Evolutionary conservation across 2,888 invertebrate species (phyloP).

Genomic region (Reticulitermes lucifugus): DNA sequence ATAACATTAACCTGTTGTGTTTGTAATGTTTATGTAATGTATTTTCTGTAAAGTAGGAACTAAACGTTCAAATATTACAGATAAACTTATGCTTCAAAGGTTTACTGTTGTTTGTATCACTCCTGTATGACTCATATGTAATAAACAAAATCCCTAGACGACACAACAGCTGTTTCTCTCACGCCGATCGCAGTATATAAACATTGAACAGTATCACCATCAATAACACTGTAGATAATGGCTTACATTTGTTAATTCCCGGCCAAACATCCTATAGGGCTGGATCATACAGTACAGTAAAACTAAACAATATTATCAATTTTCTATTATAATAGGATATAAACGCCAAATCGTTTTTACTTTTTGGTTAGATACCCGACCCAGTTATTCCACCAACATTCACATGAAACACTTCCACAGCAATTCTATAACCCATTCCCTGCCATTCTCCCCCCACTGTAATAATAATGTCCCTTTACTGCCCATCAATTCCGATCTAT

Average conservation of each 20-base stretch:
- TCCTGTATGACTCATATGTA: no score
- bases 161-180: no score
- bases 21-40: no score
- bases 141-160: no score
- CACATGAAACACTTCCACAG: no score
- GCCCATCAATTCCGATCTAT: conserved; percentile 4
- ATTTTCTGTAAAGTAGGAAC: no score
- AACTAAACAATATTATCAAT: background rate
- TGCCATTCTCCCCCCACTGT: background rate
- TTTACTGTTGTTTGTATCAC: no score
- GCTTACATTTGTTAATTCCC: background rate
- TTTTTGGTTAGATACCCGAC: background rate
- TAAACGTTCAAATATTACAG: no score
- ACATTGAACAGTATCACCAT: no score
- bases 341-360: background rate
- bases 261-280: background rate
- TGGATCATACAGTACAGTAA: background rate
- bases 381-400: background rate
- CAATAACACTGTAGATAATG: background rate
- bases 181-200: no score
- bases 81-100: no score
- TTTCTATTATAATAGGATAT: background rate
- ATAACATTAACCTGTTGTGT: no score
- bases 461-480: background rate
- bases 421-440: background rate